Evolutionary conservation across 1,140 invertebrate species (phyloP), one percentile per base, ranked within the genome.

Genomic region (Solenopsis invicta): DNA sequence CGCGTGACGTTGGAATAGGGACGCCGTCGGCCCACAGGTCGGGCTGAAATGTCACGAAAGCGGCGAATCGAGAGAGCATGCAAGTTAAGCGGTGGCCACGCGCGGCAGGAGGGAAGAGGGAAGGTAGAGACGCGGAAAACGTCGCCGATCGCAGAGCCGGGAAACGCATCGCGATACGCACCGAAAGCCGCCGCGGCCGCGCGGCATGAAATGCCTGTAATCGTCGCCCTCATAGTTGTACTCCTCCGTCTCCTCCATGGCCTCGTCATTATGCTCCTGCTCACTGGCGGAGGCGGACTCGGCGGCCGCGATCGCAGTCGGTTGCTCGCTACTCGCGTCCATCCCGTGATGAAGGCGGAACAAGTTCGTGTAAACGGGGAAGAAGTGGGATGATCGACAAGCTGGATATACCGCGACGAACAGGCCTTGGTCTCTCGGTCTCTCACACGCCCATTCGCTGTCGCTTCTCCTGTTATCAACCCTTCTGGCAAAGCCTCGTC

Each of bases 141-240:
- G 21, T 59, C 54, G 54, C 2, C 12, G 59, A 10, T 4, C 66
- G 41, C 41, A 13, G 37, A 24, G 66, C n/a, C 41, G 41, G 66
- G n/a, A 1, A 12, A 48, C 34, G 56, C 64, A 16, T 89, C 13
- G 21, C 41, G 66, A 59, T 88, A 90, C 81, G 87, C 90, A 95
- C 95, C 95, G 94, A 71, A 95, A 95, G 0, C 95, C 94, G 64
- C 94, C 94, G 88, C 95, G 86, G 12, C 95, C 95, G 24, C 95
- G 91, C 10, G 94, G 94, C 71, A 94, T 90, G 64, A 95, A 95
- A 87, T 94, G 95, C 81, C 95, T 93, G 67, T 95, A 95, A 50
- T 95, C 95, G 6, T 95, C 95, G 21, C 94, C 93, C 34, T 95
- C 95, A 66, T 93, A 95, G 80, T 88, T 92, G 24, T 95, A 94